phyloP scores from a whole-genome alignment of 35 echinoderm and acorn worm genomes.

The Chiridota heheva region DNA sequence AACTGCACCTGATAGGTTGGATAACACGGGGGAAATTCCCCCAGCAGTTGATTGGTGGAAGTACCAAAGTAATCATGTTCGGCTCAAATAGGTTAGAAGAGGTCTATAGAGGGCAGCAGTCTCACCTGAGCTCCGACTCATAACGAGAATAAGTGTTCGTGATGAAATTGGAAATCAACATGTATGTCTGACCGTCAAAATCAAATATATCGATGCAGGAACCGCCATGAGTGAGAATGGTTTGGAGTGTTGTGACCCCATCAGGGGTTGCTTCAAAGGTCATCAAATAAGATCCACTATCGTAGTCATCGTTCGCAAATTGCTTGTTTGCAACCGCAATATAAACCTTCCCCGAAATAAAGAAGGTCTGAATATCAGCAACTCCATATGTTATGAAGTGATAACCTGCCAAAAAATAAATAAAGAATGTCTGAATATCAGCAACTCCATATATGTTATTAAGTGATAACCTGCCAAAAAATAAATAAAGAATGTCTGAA shows the following conservation, averaged over 20 bases:
- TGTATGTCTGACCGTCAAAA: slow-evolving; percentile 25
- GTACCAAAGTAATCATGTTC: no score
- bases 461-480: no score
- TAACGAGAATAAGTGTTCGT: no score
- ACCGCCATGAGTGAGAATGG: background rate
- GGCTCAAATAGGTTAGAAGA: no score
- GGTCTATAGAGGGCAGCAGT: no score
- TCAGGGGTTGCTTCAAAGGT: background rate
- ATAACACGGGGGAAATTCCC: no score
- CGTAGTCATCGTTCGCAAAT: slow-evolving; percentile 10
- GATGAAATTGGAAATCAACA: slow-evolving; percentile 18
- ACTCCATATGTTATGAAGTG: background rate
- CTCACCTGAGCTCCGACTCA: no score
- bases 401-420: background rate
- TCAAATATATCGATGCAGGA: slow-evolving; percentile 17
- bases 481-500: no score
- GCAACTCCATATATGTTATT: no score
- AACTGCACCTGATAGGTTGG: no score
- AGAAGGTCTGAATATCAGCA: slow-evolving; percentile 6
- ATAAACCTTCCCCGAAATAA: background rate
- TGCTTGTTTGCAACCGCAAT: background rate
- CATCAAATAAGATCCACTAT: slow-evolving; percentile 1
- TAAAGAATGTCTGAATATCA: no score
- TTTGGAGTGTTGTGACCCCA: background rate
- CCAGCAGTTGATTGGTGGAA: no score